These are phyloP conservation scores for Hypomecis punctinalis DNA, from an alignment of 2,888 invertebrate species.

Conservation along the genomic window DNA sequence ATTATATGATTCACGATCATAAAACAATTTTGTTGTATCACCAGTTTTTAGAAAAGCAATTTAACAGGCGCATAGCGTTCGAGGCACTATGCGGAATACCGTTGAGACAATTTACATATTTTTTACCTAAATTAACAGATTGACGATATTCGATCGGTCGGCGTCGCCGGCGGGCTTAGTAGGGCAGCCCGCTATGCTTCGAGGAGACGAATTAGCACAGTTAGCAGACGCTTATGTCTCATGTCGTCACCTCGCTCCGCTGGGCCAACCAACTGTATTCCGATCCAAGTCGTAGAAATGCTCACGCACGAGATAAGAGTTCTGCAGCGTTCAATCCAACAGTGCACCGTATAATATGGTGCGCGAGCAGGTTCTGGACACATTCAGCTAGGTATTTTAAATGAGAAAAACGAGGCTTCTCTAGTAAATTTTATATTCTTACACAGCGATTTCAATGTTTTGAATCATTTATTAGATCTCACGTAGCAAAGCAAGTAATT, in stretches of 20 bases:
- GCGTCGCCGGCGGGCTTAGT: slow-evolving; percentile 26
- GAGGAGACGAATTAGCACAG: slow-evolving; percentile 38
- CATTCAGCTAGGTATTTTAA: too few relatives aligned
- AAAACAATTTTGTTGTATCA: slow-evolving; percentile 34
- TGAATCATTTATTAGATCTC: too few relatives aligned
- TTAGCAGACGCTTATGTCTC: slow-evolving; percentile 25
- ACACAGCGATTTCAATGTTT: too few relatives aligned
- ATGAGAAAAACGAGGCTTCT: too few relatives aligned
- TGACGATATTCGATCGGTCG: slow-evolving; percentile 34
- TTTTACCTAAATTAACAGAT: slow-evolving; percentile 41
- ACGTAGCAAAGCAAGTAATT: too few relatives aligned
- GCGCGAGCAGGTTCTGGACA: neutral
- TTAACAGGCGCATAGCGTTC: slow-evolving; percentile 10
- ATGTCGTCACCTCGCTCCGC: slow-evolving; percentile 13
- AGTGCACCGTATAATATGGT: neutral
- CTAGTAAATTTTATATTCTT: too few relatives aligned
- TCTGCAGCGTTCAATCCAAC: too few relatives aligned
- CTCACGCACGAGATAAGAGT: too few relatives aligned
- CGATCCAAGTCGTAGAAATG: neutral
- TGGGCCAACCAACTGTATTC: slow-evolving; percentile 17
- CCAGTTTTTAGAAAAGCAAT: slow-evolving; percentile 31
- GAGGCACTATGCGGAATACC: slow-evolving; percentile 35
- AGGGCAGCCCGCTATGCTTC: slow-evolving; percentile 40
- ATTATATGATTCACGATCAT: slow-evolving; percentile 39
- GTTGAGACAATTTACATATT: slow-evolving; percentile 41